Evolutionary conservation across 1,140 invertebrate genomes (phyloP), one percentile per base, ranked within the genome.

Genomic region (Pectinophora gossypiella): DNA sequence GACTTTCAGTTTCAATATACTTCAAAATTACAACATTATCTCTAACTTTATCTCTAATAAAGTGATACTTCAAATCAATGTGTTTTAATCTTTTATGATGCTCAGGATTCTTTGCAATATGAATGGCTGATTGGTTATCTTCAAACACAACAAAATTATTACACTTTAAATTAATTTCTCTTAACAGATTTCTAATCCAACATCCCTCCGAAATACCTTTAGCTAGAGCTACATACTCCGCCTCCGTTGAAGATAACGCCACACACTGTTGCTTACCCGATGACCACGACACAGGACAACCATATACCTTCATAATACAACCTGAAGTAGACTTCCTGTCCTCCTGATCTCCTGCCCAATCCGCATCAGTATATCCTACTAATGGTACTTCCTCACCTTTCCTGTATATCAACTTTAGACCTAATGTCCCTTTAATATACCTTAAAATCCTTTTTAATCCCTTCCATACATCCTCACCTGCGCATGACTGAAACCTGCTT

Each of bases 191-290:
- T 22, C 12, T 54, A n/a, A 59, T 2, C 57, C 57, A 59, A 32
- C 15, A 56, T 0, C 35, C 53, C 45, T 70, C 64, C 21, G 55
- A 21, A 32, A 56, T 36, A 0, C 47, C 63, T 19, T 32, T 47
- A 35, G 44, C 54, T 40, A 73, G 23, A 6, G 65, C 71, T 42
- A 85, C 63, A 62, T 76, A 83, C 43, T 85, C 76, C 0, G 76
- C 51, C 51, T 85, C 75, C 5, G 67, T 68, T 1, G 68, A 69
- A 2, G 68, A 81, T 0, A 73, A 45, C 16, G 80, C 56, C 3
- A 78, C 68, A 20, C 57, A 58, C 5, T 44, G 55, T 50, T 81
- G 76, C 27, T 75, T 80, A 43, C 66, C 73, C 5, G 56, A 75
- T 12, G 51, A 57, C 77, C 79, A 77, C 12, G 60, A 64, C 7